phyloP scores from a whole-genome alignment of 2,888 invertebrate genomes.

The Dicycla oo region DNA sequence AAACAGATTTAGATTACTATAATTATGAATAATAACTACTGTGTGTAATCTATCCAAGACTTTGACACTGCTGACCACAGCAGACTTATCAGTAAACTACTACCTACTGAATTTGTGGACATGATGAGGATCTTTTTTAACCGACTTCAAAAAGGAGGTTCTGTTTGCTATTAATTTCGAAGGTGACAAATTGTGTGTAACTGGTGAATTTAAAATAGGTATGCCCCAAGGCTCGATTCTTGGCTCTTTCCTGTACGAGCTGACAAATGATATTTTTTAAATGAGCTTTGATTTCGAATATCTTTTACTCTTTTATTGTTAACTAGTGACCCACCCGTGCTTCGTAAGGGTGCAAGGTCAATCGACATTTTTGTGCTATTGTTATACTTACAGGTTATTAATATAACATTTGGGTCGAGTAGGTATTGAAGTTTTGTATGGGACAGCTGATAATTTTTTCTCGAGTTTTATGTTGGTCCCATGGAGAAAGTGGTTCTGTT shows the following conservation, averaged over 20 bases:
- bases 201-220: neutral
- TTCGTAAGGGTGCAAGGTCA: neutral
- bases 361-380: neutral
- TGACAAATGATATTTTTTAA: neutral
- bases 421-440: no score
- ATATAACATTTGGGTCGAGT: no score
- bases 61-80: conserved; percentile 8
- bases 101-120: neutral
- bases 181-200: neutral
- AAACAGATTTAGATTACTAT: neutral
- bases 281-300: neutral
- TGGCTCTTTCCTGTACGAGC: neutral
- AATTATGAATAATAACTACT: conserved; percentile 1
- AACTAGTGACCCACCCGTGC: neutral
- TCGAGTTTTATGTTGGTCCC: no score
- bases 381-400: no score
- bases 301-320: neutral
- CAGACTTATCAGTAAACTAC: neutral
- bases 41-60: neutral
- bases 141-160: no score
- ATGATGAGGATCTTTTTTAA: neutral
- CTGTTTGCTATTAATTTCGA: neutral
- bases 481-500: no score
- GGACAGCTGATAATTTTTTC: no score
- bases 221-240: conserved; percentile 16